Evolutionary conservation across 1,140 invertebrate species (phyloP).

Genomic region (Drosophila jambulina): DNA sequence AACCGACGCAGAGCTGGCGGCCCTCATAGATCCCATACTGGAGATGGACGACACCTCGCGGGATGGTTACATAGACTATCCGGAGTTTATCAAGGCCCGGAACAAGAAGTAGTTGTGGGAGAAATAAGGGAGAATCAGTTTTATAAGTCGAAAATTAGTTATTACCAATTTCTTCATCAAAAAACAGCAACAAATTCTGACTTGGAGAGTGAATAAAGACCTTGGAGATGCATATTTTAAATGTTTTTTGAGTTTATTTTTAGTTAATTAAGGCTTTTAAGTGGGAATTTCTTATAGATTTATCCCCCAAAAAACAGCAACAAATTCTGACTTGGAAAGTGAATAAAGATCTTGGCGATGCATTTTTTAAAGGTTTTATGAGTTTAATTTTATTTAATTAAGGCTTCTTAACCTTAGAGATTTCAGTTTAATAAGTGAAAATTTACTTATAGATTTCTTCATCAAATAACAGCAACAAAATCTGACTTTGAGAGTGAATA

Average conservation of each 20-base stretch:
- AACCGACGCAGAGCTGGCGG: constrained; percentile 94
- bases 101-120: constrained; percentile 87
- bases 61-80: constrained; percentile 98
- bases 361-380: background rate
- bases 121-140: background rate
- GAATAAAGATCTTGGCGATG: background rate
- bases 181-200: background rate
- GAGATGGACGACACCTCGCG: constrained; percentile 95
- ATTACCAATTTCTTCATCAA: background rate
- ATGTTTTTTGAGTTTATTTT: background rate
- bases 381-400: background rate
- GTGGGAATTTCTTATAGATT: too few species aligned
- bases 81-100: constrained; percentile 96
- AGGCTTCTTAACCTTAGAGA: too few species aligned
- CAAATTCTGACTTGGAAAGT: background rate
- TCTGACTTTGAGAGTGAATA: background rate
- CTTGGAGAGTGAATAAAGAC: background rate
- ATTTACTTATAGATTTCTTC: background rate
- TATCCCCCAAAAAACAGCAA: background rate
- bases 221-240: too few species aligned
- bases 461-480: background rate
- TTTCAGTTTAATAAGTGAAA: too few species aligned
- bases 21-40: constrained; percentile 97
- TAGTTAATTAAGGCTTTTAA: too few species aligned
- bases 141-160: background rate